These are phyloP conservation scores for Arbacia lixula DNA, from an alignment of 53 echinoderm and acorn worm species.

Conservation along the genomic window DNA sequence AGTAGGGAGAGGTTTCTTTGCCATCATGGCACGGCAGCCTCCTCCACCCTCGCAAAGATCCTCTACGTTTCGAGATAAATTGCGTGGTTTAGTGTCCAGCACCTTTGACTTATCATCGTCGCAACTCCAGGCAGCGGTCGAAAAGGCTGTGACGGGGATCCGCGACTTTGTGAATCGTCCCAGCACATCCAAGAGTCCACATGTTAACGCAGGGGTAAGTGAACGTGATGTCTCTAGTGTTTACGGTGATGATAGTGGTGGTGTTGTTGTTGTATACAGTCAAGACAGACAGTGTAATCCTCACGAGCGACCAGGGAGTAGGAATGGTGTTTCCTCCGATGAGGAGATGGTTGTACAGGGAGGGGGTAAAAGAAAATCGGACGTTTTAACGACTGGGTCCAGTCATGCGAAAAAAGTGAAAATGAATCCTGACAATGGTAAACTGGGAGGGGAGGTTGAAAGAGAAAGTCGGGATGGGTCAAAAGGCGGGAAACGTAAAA, in stretches of 20 bases:
- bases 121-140: not conserved
- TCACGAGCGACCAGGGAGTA: slow-evolving; percentile 4
- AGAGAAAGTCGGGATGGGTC: not conserved
- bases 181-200: not conserved
- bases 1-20: not conserved
- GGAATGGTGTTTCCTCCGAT: no score
- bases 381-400: no score
- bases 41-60: not conserved
- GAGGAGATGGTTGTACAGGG: no score
- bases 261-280: not conserved
- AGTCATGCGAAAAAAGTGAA: not conserved
- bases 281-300: not conserved
- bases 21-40: not conserved
- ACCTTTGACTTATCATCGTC: not conserved
- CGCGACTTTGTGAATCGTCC: not conserved
- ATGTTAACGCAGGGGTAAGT: not conserved
- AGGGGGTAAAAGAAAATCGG: no score
- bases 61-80: not conserved
- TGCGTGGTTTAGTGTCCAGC: not conserved
- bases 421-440: no score
- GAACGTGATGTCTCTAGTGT: not conserved
- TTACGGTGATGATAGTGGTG: not conserved
- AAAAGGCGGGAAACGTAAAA: not conserved
- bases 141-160: not conserved
- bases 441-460: not conserved